These are phyloP conservation scores for Propsilocerus akamusi DNA, from an alignment of 1,140 invertebrate genomes.

Conservation along the genomic window DNA sequence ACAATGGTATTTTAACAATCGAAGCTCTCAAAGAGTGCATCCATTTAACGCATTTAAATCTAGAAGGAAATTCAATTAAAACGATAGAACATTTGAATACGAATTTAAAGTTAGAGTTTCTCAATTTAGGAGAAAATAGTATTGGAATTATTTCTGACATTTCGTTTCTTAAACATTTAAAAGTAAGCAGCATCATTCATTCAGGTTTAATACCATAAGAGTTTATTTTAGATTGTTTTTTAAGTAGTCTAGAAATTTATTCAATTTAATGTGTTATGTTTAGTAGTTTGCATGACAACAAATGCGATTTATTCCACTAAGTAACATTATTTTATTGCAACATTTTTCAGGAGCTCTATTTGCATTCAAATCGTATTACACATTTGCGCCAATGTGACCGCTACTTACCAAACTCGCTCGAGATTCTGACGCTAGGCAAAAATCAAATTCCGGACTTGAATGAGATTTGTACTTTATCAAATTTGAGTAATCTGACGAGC, in stretches of 20 bases:
- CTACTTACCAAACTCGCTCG: constrained; percentile 55
- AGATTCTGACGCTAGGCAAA: constrained; percentile 59
- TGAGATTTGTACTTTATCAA: constrained; percentile 63
- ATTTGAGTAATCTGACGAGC: constrained; percentile 53
- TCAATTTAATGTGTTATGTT: too few relatives aligned
- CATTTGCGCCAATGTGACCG: constrained; percentile 62
- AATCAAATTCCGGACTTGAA: constrained; percentile 75
- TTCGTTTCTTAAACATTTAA: constrained; percentile 56
- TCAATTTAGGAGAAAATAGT: constrained; percentile 78
- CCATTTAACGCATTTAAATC: constrained; percentile 50
- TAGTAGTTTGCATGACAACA: background rate
- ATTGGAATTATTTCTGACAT: constrained; percentile 70
- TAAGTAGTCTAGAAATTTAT: too few relatives aligned
- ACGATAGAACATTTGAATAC: constrained; percentile 71
- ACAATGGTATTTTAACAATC: constrained; percentile 74
- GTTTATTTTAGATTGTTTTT: background rate
- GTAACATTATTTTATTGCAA: too few relatives aligned
- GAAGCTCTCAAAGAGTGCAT: constrained; percentile 72
- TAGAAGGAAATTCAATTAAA: constrained; percentile 43
- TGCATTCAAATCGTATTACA: constrained; percentile 72
- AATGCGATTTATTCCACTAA: too few relatives aligned
- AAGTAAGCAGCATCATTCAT: constrained; percentile 33
- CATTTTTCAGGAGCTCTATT: constrained; percentile 51
- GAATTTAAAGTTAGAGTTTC: constrained; percentile 54
- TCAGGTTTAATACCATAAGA: constrained; percentile 4